Conservation (phyloP, 2,888 invertebrate genomes). For the Dascillus cervinus region DNA sequence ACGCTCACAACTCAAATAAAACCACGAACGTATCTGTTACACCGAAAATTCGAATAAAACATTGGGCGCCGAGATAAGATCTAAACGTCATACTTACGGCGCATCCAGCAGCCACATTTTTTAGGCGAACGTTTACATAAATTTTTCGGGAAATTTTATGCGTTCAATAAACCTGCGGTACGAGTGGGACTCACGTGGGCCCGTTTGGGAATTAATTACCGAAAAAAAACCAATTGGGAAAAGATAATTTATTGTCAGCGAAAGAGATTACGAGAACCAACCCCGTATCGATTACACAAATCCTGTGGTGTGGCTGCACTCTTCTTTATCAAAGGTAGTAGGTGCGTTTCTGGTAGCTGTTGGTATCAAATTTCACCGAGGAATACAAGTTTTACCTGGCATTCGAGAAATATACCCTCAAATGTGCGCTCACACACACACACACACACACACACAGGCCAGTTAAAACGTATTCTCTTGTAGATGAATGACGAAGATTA, state of each 20-base stretch:
- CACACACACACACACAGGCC: conserved; percentile 14
- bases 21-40: too few relatives aligned
- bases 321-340: conserved; percentile 16
- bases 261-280: conserved; percentile 7
- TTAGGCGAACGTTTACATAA: conserved; percentile 3
- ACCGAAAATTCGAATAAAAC: conserved; percentile 7
- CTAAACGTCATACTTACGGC: conserved; percentile 5
- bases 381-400: conserved; percentile 17
- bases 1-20: too few relatives aligned
- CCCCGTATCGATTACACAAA: conserved; percentile 17
- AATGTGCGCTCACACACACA: too few relatives aligned
- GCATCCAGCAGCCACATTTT: conserved; percentile 2
- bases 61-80: conserved; percentile 3
- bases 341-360: conserved; percentile 21
- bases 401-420: conserved; percentile 6
- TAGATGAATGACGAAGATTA: conserved; percentile 14
- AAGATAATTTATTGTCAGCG: too few relatives aligned
- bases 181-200: neutral
- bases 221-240: too few relatives aligned
- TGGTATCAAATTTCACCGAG: conserved; percentile 19
- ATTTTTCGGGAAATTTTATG: too few relatives aligned
- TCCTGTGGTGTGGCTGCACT: conserved; percentile 11
- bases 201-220: too few relatives aligned
- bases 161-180: conserved; percentile 1
- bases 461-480: conserved; percentile 13